Evolutionary conservation across 2,113 vertebrate species (phyloP), one percentile per base, ranked within the genome.

Genomic region (Turnix velox): DNA sequence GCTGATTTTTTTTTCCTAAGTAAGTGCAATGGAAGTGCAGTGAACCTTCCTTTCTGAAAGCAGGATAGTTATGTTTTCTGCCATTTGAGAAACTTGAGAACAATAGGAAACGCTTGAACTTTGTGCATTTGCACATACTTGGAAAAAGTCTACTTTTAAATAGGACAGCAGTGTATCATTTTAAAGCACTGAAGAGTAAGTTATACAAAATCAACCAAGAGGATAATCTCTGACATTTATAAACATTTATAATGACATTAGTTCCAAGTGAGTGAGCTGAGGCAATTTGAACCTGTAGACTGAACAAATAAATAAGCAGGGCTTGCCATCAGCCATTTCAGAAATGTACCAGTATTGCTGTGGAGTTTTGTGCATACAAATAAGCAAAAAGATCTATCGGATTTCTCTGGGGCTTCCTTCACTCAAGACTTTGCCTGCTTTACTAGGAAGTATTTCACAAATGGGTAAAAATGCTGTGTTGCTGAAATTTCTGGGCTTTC

Each of bases 231-330:
- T 95, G 87, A 89, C 90, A 92, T 90, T 94, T 96, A 77, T 87
- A 93, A 96, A 92, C 92, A 96, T 93, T 93, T 93, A 82, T 94
- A 92, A 91, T 87, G 78, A 66, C 87, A 89, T 91, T 94, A 93
- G 78, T 96, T 94, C 72, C 84, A 91, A 82, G 62, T 74, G 92
- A 93, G 87, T 91, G 94, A 85, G 81, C 91, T 67, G 87, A 94
- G 37, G 84, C 84, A 87, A 85, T 93, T 78, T 82, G 55, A 93
- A 90, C 81, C 78, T 91, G 72, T 93, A 95, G 89, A 95, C 59
- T 1, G 28, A 95, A 95, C 81, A 87, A 94, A 91, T 93, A 91
- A 88, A 81, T 91, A 87, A 84, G 71, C 71, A 31, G 40, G 46
- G 42, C 42, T 92, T 82, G 51, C 63, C 63, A 66, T 52, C 72